Evolutionary conservation across 1,140 invertebrate genomes (phyloP), one percentile per base, ranked within the genome.

Genomic region (Brachionus calyciflorus): DNA sequence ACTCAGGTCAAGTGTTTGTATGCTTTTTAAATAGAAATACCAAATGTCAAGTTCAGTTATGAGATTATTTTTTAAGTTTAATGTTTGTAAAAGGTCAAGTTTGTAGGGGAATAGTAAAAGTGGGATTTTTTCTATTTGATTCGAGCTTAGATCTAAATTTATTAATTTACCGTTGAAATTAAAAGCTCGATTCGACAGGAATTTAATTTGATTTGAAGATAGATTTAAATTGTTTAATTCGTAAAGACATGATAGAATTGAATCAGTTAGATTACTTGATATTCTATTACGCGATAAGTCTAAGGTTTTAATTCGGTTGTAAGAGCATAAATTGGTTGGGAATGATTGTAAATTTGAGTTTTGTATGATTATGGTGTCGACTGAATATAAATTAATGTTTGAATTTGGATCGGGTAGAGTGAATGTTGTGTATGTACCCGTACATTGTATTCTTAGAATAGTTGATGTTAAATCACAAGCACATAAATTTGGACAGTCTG

Each of bases 41-140:
- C 69, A 73, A 33, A 55, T 19, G n/a, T 73, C 69, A 3, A 73
- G 44, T 46, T 73, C 69, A 12, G 46, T 73, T 10, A 73, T 0
- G 19, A 3, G 1, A 55, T 73, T 73, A 9, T 28, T 19, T 40
- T 49, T 33, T 19, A 73, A 24, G 26, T 33, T 37, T 24, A 73
- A 73, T 12, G 37, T 73, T 30, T 40, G 19, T 37, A 73, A 55
- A 51, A 41, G 19, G 12, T 49, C 17, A 12, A 73, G 40, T 41
- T 73, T 73, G 19, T 73, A 73, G 5, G 19, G 21, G 40, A 73
- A 73, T 19, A 73, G 24, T n/a, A 0, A 21, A 21, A 51, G 48
- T 3, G 69, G 69, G 26, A 73, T 51, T 24, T 30, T 7, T 40
- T 73, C 46, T 12, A 73, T 73, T 30, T 10, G 46, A 73, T 73